Evolutionary conservation across 2,888 invertebrate species (phyloP).

Genomic region (Chironomus riparius): DNA sequence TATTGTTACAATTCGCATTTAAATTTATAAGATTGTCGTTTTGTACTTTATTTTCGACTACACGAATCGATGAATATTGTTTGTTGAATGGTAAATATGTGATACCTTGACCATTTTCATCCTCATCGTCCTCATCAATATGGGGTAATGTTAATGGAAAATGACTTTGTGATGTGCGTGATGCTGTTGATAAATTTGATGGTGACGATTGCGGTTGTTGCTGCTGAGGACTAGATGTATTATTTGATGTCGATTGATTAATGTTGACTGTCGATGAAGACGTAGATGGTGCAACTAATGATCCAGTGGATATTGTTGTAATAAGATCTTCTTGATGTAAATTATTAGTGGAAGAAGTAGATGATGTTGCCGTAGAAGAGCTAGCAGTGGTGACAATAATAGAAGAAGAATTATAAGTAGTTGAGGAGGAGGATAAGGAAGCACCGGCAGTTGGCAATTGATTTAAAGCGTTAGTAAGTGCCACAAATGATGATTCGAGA

Average conservation of each 20-base stretch:
- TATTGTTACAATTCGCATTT: constrained; percentile 33
- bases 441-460: neutral
- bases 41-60: constrained; percentile 45
- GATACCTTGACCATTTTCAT: constrained; percentile 46
- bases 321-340: too few species aligned
- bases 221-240: neutral
- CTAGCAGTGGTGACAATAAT: neutral
- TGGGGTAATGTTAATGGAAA: constrained; percentile 54
- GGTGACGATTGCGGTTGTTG: constrained; percentile 30
- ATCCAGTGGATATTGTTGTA: too few species aligned
- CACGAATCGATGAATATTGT: constrained; percentile 46
- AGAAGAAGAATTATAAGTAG: neutral
- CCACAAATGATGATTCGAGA: neutral
- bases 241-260: neutral
- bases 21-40: constrained; percentile 37
- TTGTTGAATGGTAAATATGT: constrained; percentile 47
- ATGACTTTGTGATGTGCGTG: constrained; percentile 49
- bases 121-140: constrained; percentile 74
- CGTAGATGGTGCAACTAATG: neutral
- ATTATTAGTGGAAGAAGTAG: constrained; percentile 20
- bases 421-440: neutral
- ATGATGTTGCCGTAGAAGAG: constrained; percentile 27
- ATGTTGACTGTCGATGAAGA: constrained; percentile 31
- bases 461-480: constrained; percentile 16
- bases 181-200: constrained; percentile 36